These are phyloP conservation scores for Heliocidaris tuberculata DNA, from an alignment of 35 echinoderm and acorn worm genomes.

Conservation along the genomic window DNA sequence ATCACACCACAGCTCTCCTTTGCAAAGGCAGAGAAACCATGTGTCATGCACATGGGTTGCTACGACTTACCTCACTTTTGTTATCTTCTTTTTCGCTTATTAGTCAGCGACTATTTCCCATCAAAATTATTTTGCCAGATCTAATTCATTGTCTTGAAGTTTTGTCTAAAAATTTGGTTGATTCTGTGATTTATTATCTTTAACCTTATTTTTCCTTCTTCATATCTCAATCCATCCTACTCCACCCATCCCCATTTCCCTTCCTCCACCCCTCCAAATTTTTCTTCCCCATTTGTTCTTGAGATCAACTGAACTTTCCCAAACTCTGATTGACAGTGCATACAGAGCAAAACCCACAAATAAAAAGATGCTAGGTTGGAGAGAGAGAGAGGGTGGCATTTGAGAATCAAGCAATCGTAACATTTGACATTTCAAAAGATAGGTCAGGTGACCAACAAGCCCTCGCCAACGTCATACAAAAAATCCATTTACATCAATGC, in stretches of 20 bases:
- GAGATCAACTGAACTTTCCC: background rate
- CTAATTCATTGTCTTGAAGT: no score
- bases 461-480: background rate
- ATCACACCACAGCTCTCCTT: no score
- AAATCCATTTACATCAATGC: constrained; percentile 18
- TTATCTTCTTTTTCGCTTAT: no score
- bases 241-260: background rate
- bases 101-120: no score
- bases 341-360: constrained; percentile 10
- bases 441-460: background rate
- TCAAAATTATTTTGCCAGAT: no score
- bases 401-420: constrained; percentile 5
- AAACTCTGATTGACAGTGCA: background rate
- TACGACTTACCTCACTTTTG: no score
- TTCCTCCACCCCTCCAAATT: background rate
- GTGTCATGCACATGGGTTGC: no score
- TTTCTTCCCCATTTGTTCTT: background rate
- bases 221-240: no score
- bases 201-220: background rate
- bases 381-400: constrained; percentile 17
- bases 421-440: constrained; percentile 31
- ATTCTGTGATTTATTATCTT: no score
- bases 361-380: background rate
- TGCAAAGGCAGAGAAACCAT: no score
- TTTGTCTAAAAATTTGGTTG: no score